phyloP scores from a whole-genome alignment of 2,888 invertebrate genomes.

The Nymphalis polychloros region DNA sequence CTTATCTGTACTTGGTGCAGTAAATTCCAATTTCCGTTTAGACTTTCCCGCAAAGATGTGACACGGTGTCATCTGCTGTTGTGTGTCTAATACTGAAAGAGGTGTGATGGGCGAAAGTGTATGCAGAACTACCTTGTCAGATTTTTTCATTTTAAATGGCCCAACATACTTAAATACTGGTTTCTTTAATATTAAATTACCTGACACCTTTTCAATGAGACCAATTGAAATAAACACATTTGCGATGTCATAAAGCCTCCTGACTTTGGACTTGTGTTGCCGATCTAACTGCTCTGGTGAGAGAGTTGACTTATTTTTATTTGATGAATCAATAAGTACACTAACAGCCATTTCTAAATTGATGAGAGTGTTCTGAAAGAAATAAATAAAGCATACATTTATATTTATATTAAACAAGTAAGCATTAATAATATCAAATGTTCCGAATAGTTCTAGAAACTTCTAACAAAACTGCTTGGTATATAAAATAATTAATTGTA shows the following conservation, averaged over 20 bases:
- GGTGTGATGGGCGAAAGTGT: conserved; percentile 72
- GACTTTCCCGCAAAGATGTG: conserved; percentile 68
- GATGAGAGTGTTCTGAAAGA: conserved; percentile 80
- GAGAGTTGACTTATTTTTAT: conserved; percentile 74
- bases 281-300: conserved; percentile 78
- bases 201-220: conserved; percentile 86
- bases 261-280: conserved; percentile 85
- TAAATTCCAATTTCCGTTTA: conserved; percentile 76
- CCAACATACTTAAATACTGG: conserved; percentile 86
- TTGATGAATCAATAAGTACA: conserved; percentile 80
- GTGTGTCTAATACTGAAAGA: conserved; percentile 56
- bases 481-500: too few relatives aligned
- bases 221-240: conserved; percentile 88
- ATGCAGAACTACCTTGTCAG: conserved; percentile 53
- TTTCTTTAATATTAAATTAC: conserved; percentile 83
- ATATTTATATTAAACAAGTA: too few relatives aligned
- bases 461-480: too few relatives aligned
- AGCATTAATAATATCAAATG: background rate
- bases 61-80: conserved; percentile 55
- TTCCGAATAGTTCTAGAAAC: too few relatives aligned
- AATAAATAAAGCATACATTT: too few relatives aligned
- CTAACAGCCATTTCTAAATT: conserved; percentile 86
- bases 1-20: conserved; percentile 65
- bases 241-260: conserved; percentile 89
- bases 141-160: conserved; percentile 68